These are phyloP conservation scores for Caenorhabditis virilis DNA, from an alignment of 2,888 invertebrate species.

Conservation along the genomic window DNA sequence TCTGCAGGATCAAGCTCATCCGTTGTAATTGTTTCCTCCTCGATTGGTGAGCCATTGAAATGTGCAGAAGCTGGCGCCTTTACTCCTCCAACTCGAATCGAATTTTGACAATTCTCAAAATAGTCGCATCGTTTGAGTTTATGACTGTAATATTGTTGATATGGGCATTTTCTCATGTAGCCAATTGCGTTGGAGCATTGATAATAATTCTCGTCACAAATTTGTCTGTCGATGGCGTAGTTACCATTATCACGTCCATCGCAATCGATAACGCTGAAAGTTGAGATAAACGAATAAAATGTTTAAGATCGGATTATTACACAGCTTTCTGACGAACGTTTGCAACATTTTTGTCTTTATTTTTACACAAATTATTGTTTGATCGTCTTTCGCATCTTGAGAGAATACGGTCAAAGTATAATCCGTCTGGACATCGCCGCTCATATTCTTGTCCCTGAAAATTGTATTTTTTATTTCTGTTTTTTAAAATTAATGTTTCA, in stretches of 20 bases:
- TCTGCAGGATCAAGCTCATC: neutral
- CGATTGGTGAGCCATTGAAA: slow-evolving; percentile 8
- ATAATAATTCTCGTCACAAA: slow-evolving; percentile 20
- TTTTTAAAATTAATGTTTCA: neutral
- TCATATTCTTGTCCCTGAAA: slow-evolving; percentile 23
- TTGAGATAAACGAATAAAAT: neutral
- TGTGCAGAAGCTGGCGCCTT: slow-evolving; percentile 13
- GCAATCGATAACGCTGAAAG: slow-evolving; percentile 16
- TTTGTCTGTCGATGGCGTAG: slow-evolving; percentile 11
- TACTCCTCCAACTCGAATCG: slow-evolving; percentile 1
- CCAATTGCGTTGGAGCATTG: slow-evolving; percentile 19
- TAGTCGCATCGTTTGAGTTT: slow-evolving; percentile 19
- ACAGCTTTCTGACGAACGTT: slow-evolving; percentile 22
- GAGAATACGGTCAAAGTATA: slow-evolving; percentile 21
- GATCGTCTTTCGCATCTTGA: slow-evolving; percentile 23
- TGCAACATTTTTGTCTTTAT: neutral
- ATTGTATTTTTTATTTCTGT: neutral
- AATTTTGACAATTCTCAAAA: neutral
- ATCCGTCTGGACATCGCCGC: slow-evolving; percentile 14
- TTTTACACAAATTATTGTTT: slow-evolving; percentile 6
- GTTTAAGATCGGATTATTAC: slow-evolving; percentile 8
- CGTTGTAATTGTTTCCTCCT: neutral
- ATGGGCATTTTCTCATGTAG: slow-evolving; percentile 25
- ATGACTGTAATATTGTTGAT: slow-evolving; percentile 10
- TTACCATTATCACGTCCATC: slow-evolving; percentile 11